Evolutionary conservation across 2,113 vertebrate species (phyloP), one percentile per base, ranked within the genome.

Genomic region (Malurus alboscapulatus): DNA sequence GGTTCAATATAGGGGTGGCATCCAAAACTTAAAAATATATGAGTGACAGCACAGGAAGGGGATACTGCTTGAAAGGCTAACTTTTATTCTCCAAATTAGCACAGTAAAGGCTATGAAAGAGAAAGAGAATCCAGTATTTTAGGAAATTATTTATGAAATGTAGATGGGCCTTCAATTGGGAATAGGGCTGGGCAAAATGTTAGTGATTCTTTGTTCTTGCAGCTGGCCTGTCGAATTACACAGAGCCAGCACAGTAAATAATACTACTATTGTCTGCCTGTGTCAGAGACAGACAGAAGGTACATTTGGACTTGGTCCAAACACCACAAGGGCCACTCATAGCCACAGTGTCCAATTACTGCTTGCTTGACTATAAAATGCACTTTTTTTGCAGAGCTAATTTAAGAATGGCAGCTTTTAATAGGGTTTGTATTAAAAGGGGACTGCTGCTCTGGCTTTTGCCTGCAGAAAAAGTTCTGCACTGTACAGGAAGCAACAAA

Each of bases 241-340:
- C 77, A 96, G 95, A 98, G 97, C 96, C 97, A 97, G 97, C 87
- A 96, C 96, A 91, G 97, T 98, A 98, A 98, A 98, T 98, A 98
- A 98, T 98, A 97, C 97, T 67, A 74, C 97, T 96, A 98, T 98
- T 98, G 98, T 98, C 97, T 98, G 97, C 97, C 91, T 94, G 94
- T 96, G 97, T 97, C 97, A 97, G 97, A 98, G 97, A 98, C 97
- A 98, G 98, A 98, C 98, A 98, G 98, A 98, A 98, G 98, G 98
- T 98, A 97, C 97, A 97, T 98, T 98, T 98, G 98, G 98, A 97
- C 87, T 67, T 16, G 38, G 7, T 97, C 98, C 98, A 98, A 98
- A 96, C 96, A 97, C 97, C 93, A 96, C 98, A 93, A 98, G 97
- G 98, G 96, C 98, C 97, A 98, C 97, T 98, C 97, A 71, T 97